These are phyloP conservation scores for Eumerus sabulonum DNA, from an alignment of 2,888 invertebrate species.

Conservation along the genomic window DNA sequence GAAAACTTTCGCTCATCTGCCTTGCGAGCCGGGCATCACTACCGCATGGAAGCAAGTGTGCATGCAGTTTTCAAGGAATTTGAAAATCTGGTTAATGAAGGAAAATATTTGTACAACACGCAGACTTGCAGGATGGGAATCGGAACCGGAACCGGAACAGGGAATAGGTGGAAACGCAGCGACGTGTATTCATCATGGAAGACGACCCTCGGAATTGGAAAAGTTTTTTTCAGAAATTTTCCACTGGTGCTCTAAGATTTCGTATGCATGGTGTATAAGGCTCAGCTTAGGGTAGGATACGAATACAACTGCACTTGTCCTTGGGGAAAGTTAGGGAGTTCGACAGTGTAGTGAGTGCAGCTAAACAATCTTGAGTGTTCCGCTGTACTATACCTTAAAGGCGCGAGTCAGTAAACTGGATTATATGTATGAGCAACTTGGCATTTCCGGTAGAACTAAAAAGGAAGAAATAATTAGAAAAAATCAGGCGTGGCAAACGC, in stretches of 20 bases:
- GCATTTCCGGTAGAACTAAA: too few species aligned
- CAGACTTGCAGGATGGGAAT: slow-evolving; percentile 14
- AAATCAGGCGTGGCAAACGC: neutral
- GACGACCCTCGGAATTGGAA: slow-evolving; percentile 56
- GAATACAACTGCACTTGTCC: slow-evolving; percentile 14
- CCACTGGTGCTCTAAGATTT: slow-evolving; percentile 45
- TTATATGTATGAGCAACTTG: too few species aligned
- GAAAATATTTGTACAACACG: slow-evolving; percentile 62
- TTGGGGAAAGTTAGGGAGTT: slow-evolving; percentile 11
- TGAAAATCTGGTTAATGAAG: slow-evolving; percentile 62
- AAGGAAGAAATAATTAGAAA: slow-evolving; percentile 24
- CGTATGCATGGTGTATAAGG: slow-evolving; percentile 48
- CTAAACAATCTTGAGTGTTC: too few species aligned
- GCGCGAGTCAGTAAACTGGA: too few species aligned
- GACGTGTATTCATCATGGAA: slow-evolving; percentile 42
- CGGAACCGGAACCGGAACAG: neutral
- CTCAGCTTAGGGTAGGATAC: too few species aligned
- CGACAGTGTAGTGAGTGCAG: too few species aligned
- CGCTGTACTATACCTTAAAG: too few species aligned
- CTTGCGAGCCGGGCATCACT: neutral
- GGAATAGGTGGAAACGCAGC: slow-evolving; percentile 4
- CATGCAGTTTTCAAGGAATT: slow-evolving; percentile 41
- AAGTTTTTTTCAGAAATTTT: slow-evolving; percentile 59
- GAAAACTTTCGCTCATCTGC: slow-evolving; percentile 35
- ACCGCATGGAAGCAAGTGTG: slow-evolving; percentile 20